Conservation (phyloP, 2,113 vertebrate species). For the Zapornia atra region DNA sequence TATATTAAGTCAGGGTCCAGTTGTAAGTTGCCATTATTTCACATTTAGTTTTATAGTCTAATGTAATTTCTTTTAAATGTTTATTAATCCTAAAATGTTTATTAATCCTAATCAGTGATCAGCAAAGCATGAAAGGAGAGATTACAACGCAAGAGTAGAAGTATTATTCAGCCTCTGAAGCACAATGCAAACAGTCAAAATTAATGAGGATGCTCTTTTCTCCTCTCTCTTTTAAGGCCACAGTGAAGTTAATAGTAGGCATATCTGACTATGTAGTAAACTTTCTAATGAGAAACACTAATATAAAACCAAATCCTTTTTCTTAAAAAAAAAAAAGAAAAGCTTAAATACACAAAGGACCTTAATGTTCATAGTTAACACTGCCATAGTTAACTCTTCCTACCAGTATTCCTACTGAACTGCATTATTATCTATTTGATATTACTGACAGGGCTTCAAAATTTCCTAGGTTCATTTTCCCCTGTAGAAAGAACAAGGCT, state of each 20-base stretch:
- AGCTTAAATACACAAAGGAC: neutral
- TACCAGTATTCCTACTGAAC: neutral
- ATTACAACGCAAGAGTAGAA: neutral
- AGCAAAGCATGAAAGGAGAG: neutral
- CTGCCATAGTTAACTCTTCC: neutral
- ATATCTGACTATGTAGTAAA: neutral
- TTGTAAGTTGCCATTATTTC: neutral
- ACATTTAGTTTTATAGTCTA: neutral
- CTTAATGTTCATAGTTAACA: neutral
- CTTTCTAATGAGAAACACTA: neutral
- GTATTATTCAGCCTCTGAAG: neutral
- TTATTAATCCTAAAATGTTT: neutral
- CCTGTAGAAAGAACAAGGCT: neutral
- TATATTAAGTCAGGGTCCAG: neutral
- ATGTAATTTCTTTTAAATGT: neutral
- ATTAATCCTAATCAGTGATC: no score
- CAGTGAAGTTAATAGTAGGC: neutral
- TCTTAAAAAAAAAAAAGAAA: neutral
- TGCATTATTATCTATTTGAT: neutral
- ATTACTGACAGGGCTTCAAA: neutral
- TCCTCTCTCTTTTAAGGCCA: neutral
- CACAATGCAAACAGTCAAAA: neutral
- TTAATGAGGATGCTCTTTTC: neutral
- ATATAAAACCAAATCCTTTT: neutral
- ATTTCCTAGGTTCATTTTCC: neutral